Evolutionary conservation across 2,113 vertebrate genomes (phyloP).

Genomic region (Catharus bicknelli): DNA sequence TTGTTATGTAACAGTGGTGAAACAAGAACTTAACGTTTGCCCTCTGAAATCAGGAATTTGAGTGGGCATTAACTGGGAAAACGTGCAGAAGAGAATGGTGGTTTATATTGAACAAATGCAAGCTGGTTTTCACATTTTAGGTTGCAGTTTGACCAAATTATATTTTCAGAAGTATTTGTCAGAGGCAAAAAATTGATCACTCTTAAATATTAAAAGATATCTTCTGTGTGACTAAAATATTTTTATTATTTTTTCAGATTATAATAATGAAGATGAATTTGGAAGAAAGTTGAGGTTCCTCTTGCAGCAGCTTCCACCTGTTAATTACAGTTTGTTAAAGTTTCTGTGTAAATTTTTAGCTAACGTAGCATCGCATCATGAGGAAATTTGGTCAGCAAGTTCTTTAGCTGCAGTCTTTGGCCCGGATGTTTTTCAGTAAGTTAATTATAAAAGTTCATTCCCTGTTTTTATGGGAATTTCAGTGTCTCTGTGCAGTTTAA

Average conservation of each 20-base stretch:
- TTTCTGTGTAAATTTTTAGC: slow-evolving; percentile 95
- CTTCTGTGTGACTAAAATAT: slow-evolving; percentile 30
- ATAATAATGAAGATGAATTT: slow-evolving; percentile 94
- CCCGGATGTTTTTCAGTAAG: slow-evolving; percentile 97
- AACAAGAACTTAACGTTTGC: background rate
- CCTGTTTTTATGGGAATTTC: background rate
- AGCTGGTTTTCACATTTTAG: background rate
- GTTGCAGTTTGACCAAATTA: background rate
- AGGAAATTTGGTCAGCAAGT: slow-evolving; percentile 91
- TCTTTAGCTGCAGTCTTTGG: slow-evolving; percentile 94
- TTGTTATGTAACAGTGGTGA: background rate
- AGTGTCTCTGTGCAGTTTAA: background rate
- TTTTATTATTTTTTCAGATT: slow-evolving; percentile 80
- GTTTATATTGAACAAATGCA: background rate
- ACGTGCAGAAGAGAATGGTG: background rate
- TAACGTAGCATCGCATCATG: slow-evolving; percentile 93
- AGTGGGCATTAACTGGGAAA: background rate
- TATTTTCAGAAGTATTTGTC: background rate
- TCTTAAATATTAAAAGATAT: slow-evolving; percentile 23
- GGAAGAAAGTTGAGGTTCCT: slow-evolving; percentile 93
- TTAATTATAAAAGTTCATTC: slow-evolving; percentile 25
- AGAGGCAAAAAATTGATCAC: slow-evolving; percentile 6
- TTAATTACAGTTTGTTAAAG: slow-evolving; percentile 94
- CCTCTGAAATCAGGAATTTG: background rate
- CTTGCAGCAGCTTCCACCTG: slow-evolving; percentile 94